These are phyloP conservation scores for Lycophotia porphyrea DNA, from an alignment of 2,888 invertebrate species.

Conservation along the genomic window DNA sequence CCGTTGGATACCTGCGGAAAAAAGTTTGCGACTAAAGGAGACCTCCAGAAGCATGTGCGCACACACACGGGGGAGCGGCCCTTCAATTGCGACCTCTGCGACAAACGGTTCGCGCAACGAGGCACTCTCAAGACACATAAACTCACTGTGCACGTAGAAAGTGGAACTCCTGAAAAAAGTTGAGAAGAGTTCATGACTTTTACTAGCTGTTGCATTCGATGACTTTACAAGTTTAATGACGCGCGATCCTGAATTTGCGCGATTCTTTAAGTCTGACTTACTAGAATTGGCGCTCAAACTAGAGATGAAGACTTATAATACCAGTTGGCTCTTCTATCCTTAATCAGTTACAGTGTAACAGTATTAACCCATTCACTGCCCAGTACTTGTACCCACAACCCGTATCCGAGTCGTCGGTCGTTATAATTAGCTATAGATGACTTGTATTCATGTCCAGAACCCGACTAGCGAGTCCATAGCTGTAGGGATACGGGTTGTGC, in stretches of 20 bases:
- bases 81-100: constrained; percentile 77
- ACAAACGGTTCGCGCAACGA: constrained; percentile 79
- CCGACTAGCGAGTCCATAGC: too few species aligned
- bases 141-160: constrained; percentile 69
- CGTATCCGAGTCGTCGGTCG: too few species aligned
- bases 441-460: too few species aligned
- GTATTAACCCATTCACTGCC: too few species aligned
- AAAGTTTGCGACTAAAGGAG: constrained; percentile 81
- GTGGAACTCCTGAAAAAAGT: constrained; percentile 7
- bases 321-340: neutral
- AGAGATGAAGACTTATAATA: neutral
- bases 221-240: neutral
- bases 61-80: constrained; percentile 86
- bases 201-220: neutral
- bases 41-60: constrained; percentile 82
- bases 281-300: neutral
- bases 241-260: neutral
- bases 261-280: neutral
- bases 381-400: too few species aligned
- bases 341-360: neutral
- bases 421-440: too few species aligned
- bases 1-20: constrained; percentile 78
- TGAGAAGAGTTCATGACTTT: constrained; percentile 3
- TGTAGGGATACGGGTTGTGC: too few species aligned
- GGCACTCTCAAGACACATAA: constrained; percentile 78